These are phyloP conservation scores for Cosmopolites sordidus DNA, from an alignment of 2,888 invertebrate species.

Conservation along the genomic window DNA sequence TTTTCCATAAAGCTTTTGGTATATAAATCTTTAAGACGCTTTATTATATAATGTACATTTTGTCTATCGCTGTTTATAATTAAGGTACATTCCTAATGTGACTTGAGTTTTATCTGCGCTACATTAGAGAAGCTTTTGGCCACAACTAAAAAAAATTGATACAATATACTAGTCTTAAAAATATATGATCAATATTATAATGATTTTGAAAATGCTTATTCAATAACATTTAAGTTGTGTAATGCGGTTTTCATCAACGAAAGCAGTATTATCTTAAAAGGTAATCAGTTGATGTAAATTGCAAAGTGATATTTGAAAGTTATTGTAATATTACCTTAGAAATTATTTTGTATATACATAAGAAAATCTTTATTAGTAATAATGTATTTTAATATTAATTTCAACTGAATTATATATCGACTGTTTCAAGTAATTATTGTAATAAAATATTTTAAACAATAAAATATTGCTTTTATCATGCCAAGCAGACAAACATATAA, in stretches of 20 bases:
- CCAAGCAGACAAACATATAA: no score
- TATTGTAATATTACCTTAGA: neutral
- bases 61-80: no score
- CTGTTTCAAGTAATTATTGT: neutral
- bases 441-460: constrained; percentile 1
- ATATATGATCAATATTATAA: neutral
- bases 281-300: neutral
- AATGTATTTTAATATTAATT: neutral
- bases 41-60: no score
- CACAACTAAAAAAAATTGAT: neutral
- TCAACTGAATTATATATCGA: neutral
- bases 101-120: neutral
- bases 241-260: neutral
- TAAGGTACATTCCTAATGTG: neutral
- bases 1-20: no score
- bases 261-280: neutral
- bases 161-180: constrained; percentile 1
- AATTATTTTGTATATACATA: neutral
- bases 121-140: neutral
- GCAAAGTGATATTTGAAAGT: neutral
- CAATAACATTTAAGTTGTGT: neutral
- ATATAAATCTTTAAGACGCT: no score
- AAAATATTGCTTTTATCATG: neutral
- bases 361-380: neutral
- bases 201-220: neutral